Base-by-base conservation (phyloP, 1,140 invertebrate genomes). In the Drosophila albomicans region DNA sequence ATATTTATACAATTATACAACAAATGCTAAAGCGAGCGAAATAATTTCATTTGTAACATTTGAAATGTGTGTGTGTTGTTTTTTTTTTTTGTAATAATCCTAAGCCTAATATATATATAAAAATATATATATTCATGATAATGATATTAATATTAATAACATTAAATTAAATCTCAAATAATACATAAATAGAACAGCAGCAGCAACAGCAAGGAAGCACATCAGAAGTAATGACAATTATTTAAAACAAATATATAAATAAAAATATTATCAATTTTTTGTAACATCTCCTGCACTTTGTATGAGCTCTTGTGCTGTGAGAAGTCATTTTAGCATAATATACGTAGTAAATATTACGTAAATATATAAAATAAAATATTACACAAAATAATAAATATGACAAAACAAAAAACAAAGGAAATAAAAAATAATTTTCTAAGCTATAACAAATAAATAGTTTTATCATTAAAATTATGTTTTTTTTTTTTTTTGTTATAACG, bases 1-100 rank as follows among this genome's bases (percentile, higher is more conserved):
- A 67, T 82, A 87, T 82, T 87, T 82, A 88, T 80, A 87, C 84
- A 79, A 76, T 76, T 72, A 76, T 66, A 82, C 62, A 70, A 68
- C 46, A 87, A 63, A 43, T 43, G 65, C 11, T 43, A 43, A 43
- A 43, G 2, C 8, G 38, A 41, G 38, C 64, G 46, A 69, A 57
- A 52, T 81, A 85, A 85, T 78, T 79, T 71, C 71, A 81, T 87
- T 79, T 79, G 80, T 57, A 79, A 67, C 65, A 64, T 56, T 72
- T 69, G 66, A 72, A 76, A 65, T 25, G 20, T 25, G 20, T 25
- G 51, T 32, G 13, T 70, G 70, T 76, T 76, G 71, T 76, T 76
- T 75, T 75, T 72, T 72, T 20, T 25, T 25, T 25, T 25, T 25
- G 20, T 45, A 59, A 66, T 76, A 66, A 51, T 57, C 32, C 43